phyloP scores from a whole-genome alignment of 1,140 invertebrate genomes.

The Diploscapter pachys region DNA sequence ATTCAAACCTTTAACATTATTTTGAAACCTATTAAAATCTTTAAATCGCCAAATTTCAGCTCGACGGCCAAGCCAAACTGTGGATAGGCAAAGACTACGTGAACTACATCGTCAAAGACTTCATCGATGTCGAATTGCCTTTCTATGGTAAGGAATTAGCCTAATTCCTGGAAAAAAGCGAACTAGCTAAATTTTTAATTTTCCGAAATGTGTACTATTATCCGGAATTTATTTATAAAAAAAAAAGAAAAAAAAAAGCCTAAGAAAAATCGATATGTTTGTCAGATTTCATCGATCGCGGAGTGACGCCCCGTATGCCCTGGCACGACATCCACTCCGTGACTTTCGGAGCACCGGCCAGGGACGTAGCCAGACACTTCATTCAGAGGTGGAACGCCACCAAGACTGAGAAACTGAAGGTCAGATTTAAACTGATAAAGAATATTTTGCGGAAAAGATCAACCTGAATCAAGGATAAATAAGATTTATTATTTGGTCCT shows the following conservation, averaged over 20 bases:
- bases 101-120: conserved; percentile 98
- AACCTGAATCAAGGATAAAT: no score
- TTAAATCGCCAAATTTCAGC: not conserved
- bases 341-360: conserved; percentile 36
- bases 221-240: not conserved
- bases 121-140: conserved; percentile 81
- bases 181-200: not conserved
- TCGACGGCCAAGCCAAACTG: conserved; percentile 68
- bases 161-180: not conserved
- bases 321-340: conserved; percentile 71
- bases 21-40: no score
- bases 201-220: not conserved
- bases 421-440: not conserved
- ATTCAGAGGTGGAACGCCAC: conserved; percentile 95
- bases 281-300: conserved; percentile 79
- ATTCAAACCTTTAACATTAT: not conserved
- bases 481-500: no score
- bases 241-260: no score
- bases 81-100: conserved; percentile 95
- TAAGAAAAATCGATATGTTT: no score
- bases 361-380: conserved; percentile 91
- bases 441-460: no score
- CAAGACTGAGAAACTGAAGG: conserved; percentile 60
- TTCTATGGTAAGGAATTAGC: conserved; percentile 68
- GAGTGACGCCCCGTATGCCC: conserved; percentile 86